A percentile compares a stretch with the other conserved stretches of the same genome.
phyloP scores from a whole-genome alignment of 2,113 vertebrate species.

The Kobus ellipsiprymnus region DNA sequence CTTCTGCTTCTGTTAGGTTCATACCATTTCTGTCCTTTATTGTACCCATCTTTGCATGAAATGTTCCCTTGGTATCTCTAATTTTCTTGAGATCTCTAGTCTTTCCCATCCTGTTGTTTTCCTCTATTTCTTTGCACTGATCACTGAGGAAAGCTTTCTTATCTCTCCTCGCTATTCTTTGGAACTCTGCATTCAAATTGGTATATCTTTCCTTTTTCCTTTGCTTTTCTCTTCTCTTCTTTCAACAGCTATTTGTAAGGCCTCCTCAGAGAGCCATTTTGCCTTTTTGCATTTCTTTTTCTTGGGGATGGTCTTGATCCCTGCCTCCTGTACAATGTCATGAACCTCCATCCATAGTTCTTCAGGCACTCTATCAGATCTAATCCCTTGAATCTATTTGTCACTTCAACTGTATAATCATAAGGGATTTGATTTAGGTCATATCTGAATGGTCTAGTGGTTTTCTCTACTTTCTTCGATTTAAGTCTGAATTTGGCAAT shows the following conservation, averaged over 20 bases:
- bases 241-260: neutral
- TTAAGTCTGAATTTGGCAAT: neutral
- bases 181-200: neutral
- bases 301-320: neutral
- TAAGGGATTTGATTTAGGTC: neutral
- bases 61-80: neutral
- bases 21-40: neutral
- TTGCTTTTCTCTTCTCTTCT: neutral
- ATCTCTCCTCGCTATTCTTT: neutral
- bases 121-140: neutral
- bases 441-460: neutral
- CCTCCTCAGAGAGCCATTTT: neutral
- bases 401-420: neutral
- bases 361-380: neutral
- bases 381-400: neutral
- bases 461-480: neutral
- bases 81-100: neutral
- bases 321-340: neutral
- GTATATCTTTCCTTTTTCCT: neutral
- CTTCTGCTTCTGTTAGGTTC: neutral
- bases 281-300: neutral
- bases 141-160: neutral
- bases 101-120: neutral
- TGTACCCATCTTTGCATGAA: neutral
- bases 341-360: accelerated